These are phyloP conservation scores for Arrhopalites spinosus DNA, from an alignment of 2,888 invertebrate species.

Conservation along the genomic window DNA sequence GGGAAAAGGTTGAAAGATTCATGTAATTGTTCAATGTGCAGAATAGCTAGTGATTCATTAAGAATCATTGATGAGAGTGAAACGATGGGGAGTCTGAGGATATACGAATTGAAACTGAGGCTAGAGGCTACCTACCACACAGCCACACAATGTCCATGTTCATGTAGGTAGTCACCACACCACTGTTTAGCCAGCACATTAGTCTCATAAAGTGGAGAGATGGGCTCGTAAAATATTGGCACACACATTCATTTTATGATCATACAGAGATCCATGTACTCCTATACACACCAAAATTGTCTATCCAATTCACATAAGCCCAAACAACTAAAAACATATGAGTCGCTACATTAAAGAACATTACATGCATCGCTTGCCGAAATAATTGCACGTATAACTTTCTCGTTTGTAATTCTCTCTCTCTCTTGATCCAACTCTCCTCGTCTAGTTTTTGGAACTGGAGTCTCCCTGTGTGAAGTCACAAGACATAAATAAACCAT, in stretches of 20 bases:
- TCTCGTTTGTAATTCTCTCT: too few relatives aligned
- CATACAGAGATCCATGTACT: too few relatives aligned
- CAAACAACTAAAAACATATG: neutral
- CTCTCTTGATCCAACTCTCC: too few relatives aligned
- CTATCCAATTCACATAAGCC: neutral
- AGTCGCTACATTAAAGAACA: neutral
- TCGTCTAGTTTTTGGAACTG: too few relatives aligned
- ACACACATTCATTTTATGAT: conserved; percentile 2
- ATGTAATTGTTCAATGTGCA: neutral
- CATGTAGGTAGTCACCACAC: too few relatives aligned
- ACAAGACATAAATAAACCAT: too few relatives aligned
- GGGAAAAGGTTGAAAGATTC: neutral
- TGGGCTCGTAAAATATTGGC: conserved; percentile 12
- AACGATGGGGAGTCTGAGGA: neutral
- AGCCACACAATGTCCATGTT: neutral
- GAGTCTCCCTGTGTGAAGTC: too few relatives aligned
- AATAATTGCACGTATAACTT: neutral
- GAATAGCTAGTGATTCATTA: neutral
- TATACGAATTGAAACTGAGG: too few relatives aligned
- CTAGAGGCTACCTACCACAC: neutral
- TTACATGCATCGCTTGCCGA: neutral
- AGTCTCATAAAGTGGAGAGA: conserved; percentile 10
- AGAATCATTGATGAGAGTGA: conserved; percentile 14
- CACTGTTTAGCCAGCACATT: neutral
- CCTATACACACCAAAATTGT: neutral